Evolutionary conservation across 2,113 vertebrate genomes (phyloP).

Genomic region (Cranoglanis bouderius): DNA sequence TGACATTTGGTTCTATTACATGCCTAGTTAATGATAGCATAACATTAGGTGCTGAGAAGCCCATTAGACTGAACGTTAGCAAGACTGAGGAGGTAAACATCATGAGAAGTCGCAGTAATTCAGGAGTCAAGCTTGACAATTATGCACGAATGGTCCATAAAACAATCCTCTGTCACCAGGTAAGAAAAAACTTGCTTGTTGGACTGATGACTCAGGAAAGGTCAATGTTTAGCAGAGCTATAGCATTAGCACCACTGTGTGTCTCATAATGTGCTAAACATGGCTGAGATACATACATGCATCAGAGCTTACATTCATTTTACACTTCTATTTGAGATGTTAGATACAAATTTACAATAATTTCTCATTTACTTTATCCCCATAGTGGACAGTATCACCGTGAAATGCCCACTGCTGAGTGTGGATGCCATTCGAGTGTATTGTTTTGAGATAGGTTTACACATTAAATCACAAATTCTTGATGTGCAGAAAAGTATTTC

Average conservation of each 20-base stretch:
- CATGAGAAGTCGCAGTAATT: conserved; percentile 85
- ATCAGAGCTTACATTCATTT: neutral
- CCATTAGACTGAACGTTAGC: neutral
- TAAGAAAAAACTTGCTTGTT: conserved; percentile 12
- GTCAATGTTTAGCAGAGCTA: neutral
- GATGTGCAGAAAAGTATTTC: neutral
- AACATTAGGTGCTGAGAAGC: conserved; percentile 9
- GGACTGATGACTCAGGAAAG: neutral
- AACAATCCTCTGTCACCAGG: conserved; percentile 81
- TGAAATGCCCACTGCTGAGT: neutral
- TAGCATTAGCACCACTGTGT: neutral
- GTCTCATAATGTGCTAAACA: neutral
- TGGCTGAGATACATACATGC: neutral
- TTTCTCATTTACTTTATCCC: neutral
- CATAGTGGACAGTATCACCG: neutral
- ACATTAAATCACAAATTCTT: neutral
- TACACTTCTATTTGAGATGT: neutral
- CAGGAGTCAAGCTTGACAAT: conserved; percentile 79
- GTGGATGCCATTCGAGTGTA: neutral
- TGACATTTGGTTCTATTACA: conserved; percentile 50
- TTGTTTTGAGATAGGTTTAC: neutral
- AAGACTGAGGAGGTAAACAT: conserved; percentile 4
- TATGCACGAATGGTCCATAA: conserved; percentile 79
- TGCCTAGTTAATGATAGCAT: conserved; percentile 24
- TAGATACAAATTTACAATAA: neutral